Evolutionary conservation across 2,888 invertebrate genomes (phyloP), one percentile per base, ranked within the genome.

Genomic region (Amphipyra berbera): DNA sequence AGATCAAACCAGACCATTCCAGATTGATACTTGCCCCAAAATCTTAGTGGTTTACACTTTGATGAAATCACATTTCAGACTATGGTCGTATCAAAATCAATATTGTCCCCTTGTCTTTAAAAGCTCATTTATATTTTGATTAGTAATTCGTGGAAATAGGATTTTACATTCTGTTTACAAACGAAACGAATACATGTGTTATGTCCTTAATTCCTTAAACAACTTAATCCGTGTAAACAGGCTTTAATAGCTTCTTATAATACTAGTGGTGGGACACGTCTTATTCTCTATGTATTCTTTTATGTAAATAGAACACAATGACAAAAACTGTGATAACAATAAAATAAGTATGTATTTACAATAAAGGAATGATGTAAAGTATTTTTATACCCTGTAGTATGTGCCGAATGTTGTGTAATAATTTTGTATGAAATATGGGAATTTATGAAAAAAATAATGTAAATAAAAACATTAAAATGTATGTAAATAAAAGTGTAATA

Each of bases 281-380:
- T 59, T 50, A 15, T 21, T 63, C 40, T 42, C n/a, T 50, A 62
- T 54, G 13, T 53, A 46, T 46, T 52, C 13, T 59, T 61, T 47
- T 65, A 69, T 70, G 66, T 79, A 68, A 65, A 77, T 75, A 68
- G 52, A 65, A 60, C 56, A 70, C 55, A 49, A 70, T 57, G 40
- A 64, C 53, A 68, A 74, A 66, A 80, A 61, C 79, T 79, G 79
- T 79, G 79, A 79, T 79, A 79, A 57, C 55, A 63, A 75, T 79
- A 68, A 62, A 78, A 58, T 79, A 68, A 65, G 54, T 70, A 79
- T 68, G 59, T 68, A 61, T 61, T 59, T 68, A 58, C 69, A 68
- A 58, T 61, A 14, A 61, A 47, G 12, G 40, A 61, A 61, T 48
- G 50, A 55, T 52, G 61, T 60, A 58, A 61, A 38, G 41, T 68